phyloP scores from a whole-genome alignment of 2,888 invertebrate genomes.

The Oscheius sp. region DNA sequence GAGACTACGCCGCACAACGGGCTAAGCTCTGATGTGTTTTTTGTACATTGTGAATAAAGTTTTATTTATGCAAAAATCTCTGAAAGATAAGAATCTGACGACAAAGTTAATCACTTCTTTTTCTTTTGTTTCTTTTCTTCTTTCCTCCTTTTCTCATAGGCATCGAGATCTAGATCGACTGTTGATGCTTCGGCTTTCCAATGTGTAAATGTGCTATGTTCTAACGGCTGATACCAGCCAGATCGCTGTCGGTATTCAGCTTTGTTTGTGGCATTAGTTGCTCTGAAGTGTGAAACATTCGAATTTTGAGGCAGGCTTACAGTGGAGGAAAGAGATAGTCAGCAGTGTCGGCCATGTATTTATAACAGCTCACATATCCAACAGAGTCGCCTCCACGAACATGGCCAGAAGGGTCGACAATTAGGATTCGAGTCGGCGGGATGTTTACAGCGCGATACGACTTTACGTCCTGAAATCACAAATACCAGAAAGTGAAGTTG shows the following conservation, averaged over 20 bases:
- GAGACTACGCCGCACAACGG: slow-evolving; percentile 26
- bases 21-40: slow-evolving; percentile 1
- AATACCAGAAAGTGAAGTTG: too few relatives aligned
- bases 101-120: background rate
- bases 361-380: slow-evolving; percentile 64
- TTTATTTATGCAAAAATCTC: background rate
- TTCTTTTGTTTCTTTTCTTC: background rate
- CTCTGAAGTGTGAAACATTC: too few relatives aligned
- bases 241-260: background rate
- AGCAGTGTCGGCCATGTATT: slow-evolving; percentile 69
- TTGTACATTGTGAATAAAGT: background rate
- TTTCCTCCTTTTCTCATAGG: slow-evolving; percentile 28
- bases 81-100: too few relatives aligned
- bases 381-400: slow-evolving; percentile 64
- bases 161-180: slow-evolving; percentile 10
- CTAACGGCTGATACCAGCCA: background rate
- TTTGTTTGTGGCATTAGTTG: too few relatives aligned
- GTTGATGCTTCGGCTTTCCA: slow-evolving; percentile 20
- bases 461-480: slow-evolving; percentile 57
- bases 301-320: background rate
- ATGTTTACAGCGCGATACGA: slow-evolving; percentile 70
- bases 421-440: slow-evolving; percentile 67
- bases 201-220: slow-evolving; percentile 34
- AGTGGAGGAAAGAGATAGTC: slow-evolving; percentile 72
- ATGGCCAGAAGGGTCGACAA: slow-evolving; percentile 70